phyloP scores from a whole-genome alignment of 2,888 invertebrate genomes.

The Habrosyne pyritoides region DNA sequence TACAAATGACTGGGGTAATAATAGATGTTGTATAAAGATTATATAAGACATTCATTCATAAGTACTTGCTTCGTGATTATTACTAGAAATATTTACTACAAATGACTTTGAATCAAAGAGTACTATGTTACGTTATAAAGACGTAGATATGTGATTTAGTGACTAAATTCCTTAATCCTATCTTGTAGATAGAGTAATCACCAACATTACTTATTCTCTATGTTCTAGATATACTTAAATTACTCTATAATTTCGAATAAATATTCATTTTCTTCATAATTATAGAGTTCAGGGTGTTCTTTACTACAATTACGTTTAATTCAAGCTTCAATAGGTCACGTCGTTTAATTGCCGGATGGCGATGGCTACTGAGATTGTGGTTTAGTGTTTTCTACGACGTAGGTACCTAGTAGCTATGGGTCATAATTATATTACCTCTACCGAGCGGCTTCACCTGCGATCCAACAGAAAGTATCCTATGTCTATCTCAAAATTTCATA shows the following conservation, averaged over 20 bases:
- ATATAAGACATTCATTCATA: not conserved
- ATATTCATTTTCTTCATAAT: not conserved
- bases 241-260: not conserved
- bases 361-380: not conserved
- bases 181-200: too few relatives aligned
- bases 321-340: not conserved
- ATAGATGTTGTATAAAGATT: not conserved
- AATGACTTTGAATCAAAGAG: not conserved
- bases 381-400: not conserved
- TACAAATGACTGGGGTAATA: not conserved
- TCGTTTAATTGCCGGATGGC: not conserved
- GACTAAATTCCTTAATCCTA: too few relatives aligned
- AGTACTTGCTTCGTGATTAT: not conserved
- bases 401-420: not conserved
- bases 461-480: too few relatives aligned
- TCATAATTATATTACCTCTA: not conserved
- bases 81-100: not conserved
- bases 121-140: not conserved
- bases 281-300: not conserved
- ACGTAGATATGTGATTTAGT: too few relatives aligned
- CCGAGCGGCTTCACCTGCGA: not conserved
- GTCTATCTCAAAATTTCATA: too few relatives aligned
- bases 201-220: too few relatives aligned
- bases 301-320: not conserved
- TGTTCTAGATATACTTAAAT: too few relatives aligned